These are phyloP conservation scores for Halcyon malimbica DNA, from an alignment of 2,113 vertebrate genomes.

Conservation along the genomic window DNA sequence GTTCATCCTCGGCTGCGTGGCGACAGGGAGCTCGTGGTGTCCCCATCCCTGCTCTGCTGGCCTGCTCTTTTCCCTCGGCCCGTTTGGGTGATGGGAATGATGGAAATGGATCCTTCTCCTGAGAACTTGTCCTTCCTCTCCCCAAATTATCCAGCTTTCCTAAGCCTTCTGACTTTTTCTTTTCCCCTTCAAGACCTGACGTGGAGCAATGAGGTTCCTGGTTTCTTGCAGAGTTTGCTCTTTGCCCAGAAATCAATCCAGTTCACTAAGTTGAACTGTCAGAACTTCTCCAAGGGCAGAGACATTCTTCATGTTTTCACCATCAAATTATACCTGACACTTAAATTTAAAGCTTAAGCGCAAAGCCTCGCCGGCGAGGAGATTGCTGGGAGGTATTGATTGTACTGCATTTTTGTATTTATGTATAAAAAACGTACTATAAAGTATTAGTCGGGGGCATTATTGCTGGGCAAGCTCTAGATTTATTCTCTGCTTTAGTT, in stretches of 20 bases:
- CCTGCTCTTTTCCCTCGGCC: not conserved
- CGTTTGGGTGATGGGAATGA: not conserved
- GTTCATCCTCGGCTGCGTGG: not conserved
- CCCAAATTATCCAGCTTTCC: not conserved
- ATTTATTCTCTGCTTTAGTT: not conserved
- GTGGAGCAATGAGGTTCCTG: fast-evolving
- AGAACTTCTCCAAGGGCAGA: not conserved
- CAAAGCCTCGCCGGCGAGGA: not conserved
- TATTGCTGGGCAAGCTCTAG: not conserved
- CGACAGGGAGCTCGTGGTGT: fast-evolving
- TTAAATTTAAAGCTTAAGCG: not conserved
- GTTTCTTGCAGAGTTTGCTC: not conserved
- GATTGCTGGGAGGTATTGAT: not conserved
- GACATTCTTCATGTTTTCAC: not conserved
- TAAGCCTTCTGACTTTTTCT: not conserved
- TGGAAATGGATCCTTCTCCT: not conserved
- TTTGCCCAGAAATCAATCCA: not conserved
- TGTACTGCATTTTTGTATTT: not conserved
- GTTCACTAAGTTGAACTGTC: not conserved
- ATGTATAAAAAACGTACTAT: not conserved
- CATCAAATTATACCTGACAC: not conserved
- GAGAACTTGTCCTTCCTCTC: not conserved
- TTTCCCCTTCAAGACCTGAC: not conserved
- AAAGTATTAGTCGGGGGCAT: not conserved
- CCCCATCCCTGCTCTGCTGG: not conserved